Percentiles rank a stretch among this genome's conserved stretches.
phyloP scores from a whole-genome alignment of 37 sponge, comb jelly and placozoan species.

The Oscarella lobularis region DNA sequence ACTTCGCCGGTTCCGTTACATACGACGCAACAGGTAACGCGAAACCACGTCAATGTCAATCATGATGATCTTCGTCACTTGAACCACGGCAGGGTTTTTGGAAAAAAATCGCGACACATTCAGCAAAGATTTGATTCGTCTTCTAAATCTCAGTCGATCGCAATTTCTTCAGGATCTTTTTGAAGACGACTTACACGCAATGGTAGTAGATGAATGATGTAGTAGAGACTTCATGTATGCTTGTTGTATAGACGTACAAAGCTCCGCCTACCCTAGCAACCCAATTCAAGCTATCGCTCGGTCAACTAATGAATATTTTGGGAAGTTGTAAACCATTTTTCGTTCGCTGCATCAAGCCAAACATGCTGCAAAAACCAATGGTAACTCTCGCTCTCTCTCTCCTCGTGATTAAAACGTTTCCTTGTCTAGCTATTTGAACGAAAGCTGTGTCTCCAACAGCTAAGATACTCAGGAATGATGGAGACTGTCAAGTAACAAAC shows the following conservation, averaged over 20 bases:
- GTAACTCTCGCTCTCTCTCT: too few species aligned
- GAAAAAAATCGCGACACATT: conserved; percentile 5
- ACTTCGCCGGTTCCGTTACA: conserved; percentile 2
- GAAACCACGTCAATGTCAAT: background rate
- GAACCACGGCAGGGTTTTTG: background rate
- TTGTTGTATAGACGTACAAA: background rate
- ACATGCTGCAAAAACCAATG: background rate
- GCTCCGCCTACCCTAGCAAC: conserved; percentile 3
- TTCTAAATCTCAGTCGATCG: background rate
- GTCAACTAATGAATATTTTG: background rate
- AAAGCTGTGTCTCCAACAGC: background rate
- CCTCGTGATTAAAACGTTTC: background rate
- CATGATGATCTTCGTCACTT: background rate
- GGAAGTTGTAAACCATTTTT: conserved; percentile 6
- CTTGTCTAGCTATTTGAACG: conserved; percentile 5
- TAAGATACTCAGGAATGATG: conserved; percentile 10
- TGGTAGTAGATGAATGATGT: conserved; percentile 1
- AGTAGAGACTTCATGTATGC: background rate
- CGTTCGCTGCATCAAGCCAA: conserved; percentile 8
- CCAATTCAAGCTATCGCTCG: background rate
- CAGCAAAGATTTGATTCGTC: conserved; percentile 4
- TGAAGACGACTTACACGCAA: background rate
- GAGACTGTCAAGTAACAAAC: conserved; percentile 10
- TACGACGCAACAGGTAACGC: background rate
- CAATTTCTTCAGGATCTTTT: background rate